Base-by-base conservation (phyloP, 2,888 invertebrate species). In the Automeris io region DNA sequence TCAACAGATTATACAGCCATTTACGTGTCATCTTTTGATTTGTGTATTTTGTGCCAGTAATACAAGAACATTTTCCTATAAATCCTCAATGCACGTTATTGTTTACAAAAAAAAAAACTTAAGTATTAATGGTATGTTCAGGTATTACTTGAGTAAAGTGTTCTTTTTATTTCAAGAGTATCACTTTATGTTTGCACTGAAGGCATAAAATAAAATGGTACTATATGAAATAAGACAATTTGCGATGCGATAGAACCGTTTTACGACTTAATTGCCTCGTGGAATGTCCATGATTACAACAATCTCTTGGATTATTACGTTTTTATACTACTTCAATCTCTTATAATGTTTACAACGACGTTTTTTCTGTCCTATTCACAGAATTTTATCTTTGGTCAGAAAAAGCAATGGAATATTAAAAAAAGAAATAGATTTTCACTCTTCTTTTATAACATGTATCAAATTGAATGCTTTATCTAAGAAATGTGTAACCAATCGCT, bases 201-300 rank as follows among this genome's bases (percentile, higher is more conserved):
- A 39, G 34, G 48, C 52, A 54, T 54, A 62, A 60, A 54, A 60
- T 58, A 52, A 60, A 65, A 54, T 52, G 47, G 52, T 54, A 53
- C 49, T 59, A 24, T 60, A 57, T 59, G 49, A 54, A 58, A 59
- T 64, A 56, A 55, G 50, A 61, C 54, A 59, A 57, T 63, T 61
- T 59, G 61, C 61, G 43, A 42, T 51, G 57, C 59, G 53, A 57
- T 57, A 51, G 51, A 54, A 51, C 49, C 43, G 42, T 57, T 61
- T 60, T 63, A 64, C 51, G 51, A 51, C 47, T 42, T 47, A 45
- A 51, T 22, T 29, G 33, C 25, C 33, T 9, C 18, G 24, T 23
- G 26, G 25, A 33, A 38, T 33, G 33, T 38, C 11, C 33, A 12
- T 29, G 32, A 35, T 40, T 35, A 35, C 40, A 18, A 18, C 34